A percentile compares a stretch with the other conserved stretches of the same genome.
Conservation (phyloP, 2,888 invertebrate species). For the Pollenia labialis region DNA sequence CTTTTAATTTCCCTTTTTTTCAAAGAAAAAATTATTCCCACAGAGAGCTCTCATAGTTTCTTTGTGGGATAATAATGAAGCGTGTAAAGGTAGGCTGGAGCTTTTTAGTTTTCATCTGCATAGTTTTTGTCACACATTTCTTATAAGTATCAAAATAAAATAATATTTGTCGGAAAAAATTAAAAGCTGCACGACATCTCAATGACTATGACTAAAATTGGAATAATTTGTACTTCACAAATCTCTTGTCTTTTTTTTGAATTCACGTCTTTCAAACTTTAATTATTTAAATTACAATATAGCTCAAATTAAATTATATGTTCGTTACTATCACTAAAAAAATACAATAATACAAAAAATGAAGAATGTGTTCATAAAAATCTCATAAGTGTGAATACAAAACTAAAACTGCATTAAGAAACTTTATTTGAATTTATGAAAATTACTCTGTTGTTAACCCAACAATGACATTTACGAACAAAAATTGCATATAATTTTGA, state of each 20-base stretch:
- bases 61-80: no score
- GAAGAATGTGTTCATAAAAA: not conserved
- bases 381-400: constrained; percentile 24
- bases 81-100: no score
- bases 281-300: constrained; percentile 45
- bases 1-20: no score
- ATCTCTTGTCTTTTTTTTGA: not conserved
- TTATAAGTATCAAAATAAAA: no score
- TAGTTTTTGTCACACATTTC: no score
- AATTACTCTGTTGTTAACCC: constrained; percentile 10
- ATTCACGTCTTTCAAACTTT: constrained; percentile 19
- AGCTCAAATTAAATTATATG: constrained; percentile 27
- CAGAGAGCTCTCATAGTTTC: no score
- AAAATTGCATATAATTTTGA: not conserved
- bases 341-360: not conserved
- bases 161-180: no score
- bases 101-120: no score
- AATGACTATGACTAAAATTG: no score
- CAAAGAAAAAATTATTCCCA: no score
- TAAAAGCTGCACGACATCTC: no score
- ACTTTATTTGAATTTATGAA: constrained; percentile 16
- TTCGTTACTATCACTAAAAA: constrained; percentile 1
- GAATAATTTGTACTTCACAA: not conserved
- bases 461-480: constrained; percentile 29
- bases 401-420: constrained; percentile 9